Base-by-base conservation (phyloP, 2,888 invertebrate genomes). In the Drosophila barbarae region DNA sequence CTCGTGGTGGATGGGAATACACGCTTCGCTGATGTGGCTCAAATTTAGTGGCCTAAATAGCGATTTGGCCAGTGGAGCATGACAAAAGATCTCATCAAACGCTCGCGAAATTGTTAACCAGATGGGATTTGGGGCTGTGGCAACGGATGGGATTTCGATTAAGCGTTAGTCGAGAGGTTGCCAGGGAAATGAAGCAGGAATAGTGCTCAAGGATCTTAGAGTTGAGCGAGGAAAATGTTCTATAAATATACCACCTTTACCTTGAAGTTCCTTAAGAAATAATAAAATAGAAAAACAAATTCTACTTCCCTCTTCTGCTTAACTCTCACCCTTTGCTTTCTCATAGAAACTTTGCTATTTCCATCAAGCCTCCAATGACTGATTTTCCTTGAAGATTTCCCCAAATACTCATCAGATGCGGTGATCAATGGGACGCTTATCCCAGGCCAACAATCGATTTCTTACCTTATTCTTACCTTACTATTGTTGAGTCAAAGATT, bases 41-140 rank as follows among this genome's bases (percentile, higher is more conserved):
- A 63, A 69, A 71, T 69, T 56, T 68, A 65, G 72, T 71, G 72
- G 66, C 55, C 69, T 66, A 71, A 69, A 69, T 71, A 69, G 66
- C 66, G 72, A 64, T 69, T 69, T 71, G 54, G 32, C 28, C 69
- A 68, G 32, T 53, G 71, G 63, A 55, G 69, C 70, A 51, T 59
- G 30, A 56, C 56, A 68, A 65, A 55, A 68, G 49, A 68, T 65
- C 39, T 41, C 56, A 67, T 64, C 64, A 67, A 67, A 68, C 54
- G 66, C 66, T 63, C 53, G 67, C 36, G 38, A 52, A 52, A 66
- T 38, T 44, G 63, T 42, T 63, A 46, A 41, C 59, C 46, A 32
- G 59, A 59, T 23, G 36, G 42, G n/a, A 39, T 13, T 6, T 5
- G 8, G 8, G 23, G 23, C 13, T 21, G 3, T n/a, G 34, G 60